Percentiles rank a stretch among this genome's conserved stretches.
These are phyloP conservation scores for Alouatta palliata DNA, from an alignment of 2,113 vertebrate genomes.

Conservation along the genomic window DNA sequence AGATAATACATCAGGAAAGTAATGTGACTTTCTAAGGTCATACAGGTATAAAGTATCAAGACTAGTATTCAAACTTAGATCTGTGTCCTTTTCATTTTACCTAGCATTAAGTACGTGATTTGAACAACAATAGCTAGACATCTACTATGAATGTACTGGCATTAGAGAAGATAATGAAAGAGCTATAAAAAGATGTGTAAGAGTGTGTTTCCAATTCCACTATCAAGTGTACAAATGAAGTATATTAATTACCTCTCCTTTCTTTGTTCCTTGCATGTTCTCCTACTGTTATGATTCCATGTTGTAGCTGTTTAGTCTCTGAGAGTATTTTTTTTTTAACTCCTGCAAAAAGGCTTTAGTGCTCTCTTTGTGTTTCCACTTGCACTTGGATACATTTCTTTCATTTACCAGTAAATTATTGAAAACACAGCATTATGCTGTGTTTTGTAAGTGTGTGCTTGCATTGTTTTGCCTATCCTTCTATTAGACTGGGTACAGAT, in stretches of 20 bases:
- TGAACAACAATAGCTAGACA: neutral
- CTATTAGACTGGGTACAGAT: neutral
- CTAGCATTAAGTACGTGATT: neutral
- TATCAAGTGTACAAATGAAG: neutral
- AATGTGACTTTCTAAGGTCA: neutral
- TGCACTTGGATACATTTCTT: neutral
- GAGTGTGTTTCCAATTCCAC: neutral
- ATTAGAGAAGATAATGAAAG: constrained; percentile 13
- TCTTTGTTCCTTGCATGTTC: neutral
- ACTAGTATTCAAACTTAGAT: neutral
- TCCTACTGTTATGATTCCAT: neutral
- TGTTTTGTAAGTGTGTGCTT: neutral
- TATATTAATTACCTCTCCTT: neutral
- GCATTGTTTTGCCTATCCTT: neutral
- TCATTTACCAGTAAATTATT: neutral
- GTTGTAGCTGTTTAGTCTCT: neutral
- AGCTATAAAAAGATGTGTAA: neutral
- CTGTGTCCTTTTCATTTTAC: neutral
- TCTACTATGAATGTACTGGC: neutral
- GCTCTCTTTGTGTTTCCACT: neutral
- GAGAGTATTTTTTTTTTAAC: neutral
- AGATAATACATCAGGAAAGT: neutral
- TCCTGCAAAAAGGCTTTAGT: neutral
- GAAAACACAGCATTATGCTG: neutral
- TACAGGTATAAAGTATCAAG: neutral